phyloP scores from a whole-genome alignment of 2,113 vertebrate species.

The Diadophis punctatus region DNA sequence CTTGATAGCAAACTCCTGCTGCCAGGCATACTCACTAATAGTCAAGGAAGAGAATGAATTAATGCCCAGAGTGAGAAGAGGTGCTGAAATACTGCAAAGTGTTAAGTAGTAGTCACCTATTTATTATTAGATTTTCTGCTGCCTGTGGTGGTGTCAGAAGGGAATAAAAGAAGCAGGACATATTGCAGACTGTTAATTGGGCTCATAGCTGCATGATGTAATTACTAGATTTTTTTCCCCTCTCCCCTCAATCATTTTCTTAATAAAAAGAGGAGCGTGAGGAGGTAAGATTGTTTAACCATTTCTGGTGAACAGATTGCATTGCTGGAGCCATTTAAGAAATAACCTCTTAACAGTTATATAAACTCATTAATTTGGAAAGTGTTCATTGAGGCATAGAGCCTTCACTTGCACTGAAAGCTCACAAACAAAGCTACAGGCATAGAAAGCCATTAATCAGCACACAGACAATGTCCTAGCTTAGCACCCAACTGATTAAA shows the following conservation, averaged over 20 bases:
- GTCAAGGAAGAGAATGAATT: slow-evolving; percentile 42
- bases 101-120: slow-evolving; percentile 55
- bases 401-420: neutral
- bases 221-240: slow-evolving; percentile 54
- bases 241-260: neutral
- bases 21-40: slow-evolving; percentile 59
- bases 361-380: slow-evolving; percentile 32
- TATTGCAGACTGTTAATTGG: slow-evolving; percentile 61
- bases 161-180: slow-evolving; percentile 61
- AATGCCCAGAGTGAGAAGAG: slow-evolving; percentile 45
- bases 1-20: slow-evolving; percentile 54
- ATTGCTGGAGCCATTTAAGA: slow-evolving; percentile 11
- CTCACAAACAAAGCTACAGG: neutral
- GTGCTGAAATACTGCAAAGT: slow-evolving; percentile 47
- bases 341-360: slow-evolving; percentile 4
- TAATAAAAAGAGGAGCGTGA: slow-evolving; percentile 41
- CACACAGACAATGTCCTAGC: neutral
- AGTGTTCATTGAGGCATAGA: neutral
- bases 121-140: slow-evolving; percentile 61
- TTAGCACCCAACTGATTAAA: neutral
- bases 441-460: neutral
- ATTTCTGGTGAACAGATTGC: slow-evolving; percentile 26
- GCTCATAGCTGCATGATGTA: slow-evolving; percentile 51
- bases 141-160: slow-evolving; percentile 50
- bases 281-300: slow-evolving; percentile 42